Conservation (phyloP, 2,888 invertebrate genomes). For the Dryadula phaetusa region DNA sequence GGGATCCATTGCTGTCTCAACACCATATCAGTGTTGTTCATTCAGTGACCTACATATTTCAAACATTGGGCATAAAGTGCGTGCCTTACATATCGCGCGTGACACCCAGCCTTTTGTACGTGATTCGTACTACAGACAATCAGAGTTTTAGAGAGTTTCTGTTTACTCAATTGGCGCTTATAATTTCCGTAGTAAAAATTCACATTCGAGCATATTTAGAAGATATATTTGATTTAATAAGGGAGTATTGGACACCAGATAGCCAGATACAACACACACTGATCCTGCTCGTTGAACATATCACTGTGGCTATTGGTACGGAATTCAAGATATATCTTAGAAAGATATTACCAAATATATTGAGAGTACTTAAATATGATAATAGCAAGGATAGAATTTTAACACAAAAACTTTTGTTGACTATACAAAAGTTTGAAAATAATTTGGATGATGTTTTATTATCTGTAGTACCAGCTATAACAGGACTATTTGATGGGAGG, state of each 20-base stretch:
- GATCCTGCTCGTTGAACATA: constrained; percentile 95
- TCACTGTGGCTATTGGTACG: constrained; percentile 96
- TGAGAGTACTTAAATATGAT: constrained; percentile 96
- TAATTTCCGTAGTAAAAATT: constrained; percentile 97
- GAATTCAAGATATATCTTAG: constrained; percentile 98
- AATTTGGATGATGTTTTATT: constrained; percentile 98
- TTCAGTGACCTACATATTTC: constrained; percentile 98
- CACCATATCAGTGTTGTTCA: constrained; percentile 98
- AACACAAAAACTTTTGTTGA: constrained; percentile 92
- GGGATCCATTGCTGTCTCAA: constrained; percentile 94
- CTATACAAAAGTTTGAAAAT: constrained; percentile 96
- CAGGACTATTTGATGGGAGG: constrained; percentile 93
- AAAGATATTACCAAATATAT: constrained; percentile 96
- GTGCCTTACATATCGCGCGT: constrained; percentile 97
- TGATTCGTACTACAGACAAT: constrained; percentile 93
- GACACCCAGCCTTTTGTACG: constrained; percentile 93
- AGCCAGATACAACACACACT: constrained; percentile 94
- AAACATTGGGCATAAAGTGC: constrained; percentile 96
- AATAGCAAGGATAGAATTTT: constrained; percentile 92
- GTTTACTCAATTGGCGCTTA: constrained; percentile 95
- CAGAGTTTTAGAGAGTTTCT: constrained; percentile 94
- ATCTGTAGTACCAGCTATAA: constrained; percentile 96
- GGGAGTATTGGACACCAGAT: constrained; percentile 96
- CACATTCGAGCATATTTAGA: constrained; percentile 98
- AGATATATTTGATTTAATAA: constrained; percentile 96